A percentile compares a stretch with the other conserved stretches of the same genome.
Evolutionary conservation across 1,140 invertebrate genomes (phyloP).

Genomic region (Contarinia nasturtii): DNA sequence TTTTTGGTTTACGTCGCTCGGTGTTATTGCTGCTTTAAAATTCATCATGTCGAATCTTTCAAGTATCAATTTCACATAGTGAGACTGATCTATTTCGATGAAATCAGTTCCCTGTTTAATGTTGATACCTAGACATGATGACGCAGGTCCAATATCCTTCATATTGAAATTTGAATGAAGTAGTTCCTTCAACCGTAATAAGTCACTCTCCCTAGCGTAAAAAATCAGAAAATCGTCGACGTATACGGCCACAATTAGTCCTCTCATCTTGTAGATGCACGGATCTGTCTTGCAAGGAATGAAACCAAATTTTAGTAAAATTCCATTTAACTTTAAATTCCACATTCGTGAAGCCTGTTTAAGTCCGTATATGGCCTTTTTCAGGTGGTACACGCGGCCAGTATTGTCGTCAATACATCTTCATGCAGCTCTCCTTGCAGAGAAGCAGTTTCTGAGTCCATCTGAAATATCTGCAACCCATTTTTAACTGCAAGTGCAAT

Average conservation of each 20-base stretch:
- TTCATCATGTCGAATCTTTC: too few relatives aligned
- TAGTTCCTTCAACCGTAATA: too few relatives aligned
- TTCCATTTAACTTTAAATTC: slow-evolving; percentile 13
- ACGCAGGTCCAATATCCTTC: too few relatives aligned
- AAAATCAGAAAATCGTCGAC: slow-evolving; percentile 21
- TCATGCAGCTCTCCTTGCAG: slow-evolving; percentile 23
- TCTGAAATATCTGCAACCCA: background rate
- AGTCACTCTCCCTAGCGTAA: too few relatives aligned
- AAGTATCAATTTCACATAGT: too few relatives aligned
- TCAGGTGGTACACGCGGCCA: slow-evolving; percentile 16
- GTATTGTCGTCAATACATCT: slow-evolving; percentile 13
- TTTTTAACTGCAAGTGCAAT: slow-evolving; percentile 2
- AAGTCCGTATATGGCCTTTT: slow-evolving; percentile 22
- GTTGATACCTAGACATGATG: too few relatives aligned
- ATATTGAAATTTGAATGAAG: too few relatives aligned
- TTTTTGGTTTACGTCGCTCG: too few relatives aligned
- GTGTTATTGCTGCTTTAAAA: too few relatives aligned
- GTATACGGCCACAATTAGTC: slow-evolving; percentile 15
- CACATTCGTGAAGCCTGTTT: slow-evolving; percentile 18
- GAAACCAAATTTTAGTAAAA: slow-evolving; percentile 11
- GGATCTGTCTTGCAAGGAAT: slow-evolving; percentile 10
- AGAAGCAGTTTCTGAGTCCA: slow-evolving; percentile 22
- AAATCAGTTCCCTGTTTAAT: too few relatives aligned
- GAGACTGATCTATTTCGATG: too few relatives aligned
- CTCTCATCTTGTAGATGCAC: slow-evolving; percentile 15